phyloP scores from a whole-genome alignment of 2,888 invertebrate genomes.

The Priocnemis perturbator region DNA sequence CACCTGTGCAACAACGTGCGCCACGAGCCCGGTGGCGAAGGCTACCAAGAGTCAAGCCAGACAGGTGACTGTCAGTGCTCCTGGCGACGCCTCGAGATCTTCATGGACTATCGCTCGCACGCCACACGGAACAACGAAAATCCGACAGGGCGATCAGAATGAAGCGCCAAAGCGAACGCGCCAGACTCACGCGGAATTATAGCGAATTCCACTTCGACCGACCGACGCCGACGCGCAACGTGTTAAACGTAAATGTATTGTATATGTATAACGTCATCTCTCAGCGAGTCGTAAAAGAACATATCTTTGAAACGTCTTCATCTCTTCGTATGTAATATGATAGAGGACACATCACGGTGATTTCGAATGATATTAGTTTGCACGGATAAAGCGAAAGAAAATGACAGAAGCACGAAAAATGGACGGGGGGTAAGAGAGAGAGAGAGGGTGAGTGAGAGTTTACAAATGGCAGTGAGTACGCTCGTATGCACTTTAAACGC shows the following conservation, averaged over 20 bases:
- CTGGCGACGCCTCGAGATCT: constrained; percentile 62
- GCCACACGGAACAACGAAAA: constrained; percentile 37
- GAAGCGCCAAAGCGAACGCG: too few species aligned
- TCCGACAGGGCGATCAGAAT: constrained; percentile 11
- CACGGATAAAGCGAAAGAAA: too few species aligned
- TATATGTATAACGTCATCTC: too few species aligned
- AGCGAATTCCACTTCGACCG: too few species aligned
- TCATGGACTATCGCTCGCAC: constrained; percentile 46
- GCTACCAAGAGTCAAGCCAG: constrained; percentile 60
- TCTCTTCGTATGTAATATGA: too few species aligned
- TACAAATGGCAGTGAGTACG: constrained; percentile 1
- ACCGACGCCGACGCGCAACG: too few species aligned
- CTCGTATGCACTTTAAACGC: constrained; percentile 9
- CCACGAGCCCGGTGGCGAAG: constrained; percentile 23
- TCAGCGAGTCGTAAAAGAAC: too few species aligned
- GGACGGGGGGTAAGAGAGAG: background rate
- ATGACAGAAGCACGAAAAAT: background rate
- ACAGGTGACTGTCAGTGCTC: constrained; percentile 73
- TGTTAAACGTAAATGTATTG: too few species aligned
- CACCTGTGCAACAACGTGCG: constrained; percentile 28
- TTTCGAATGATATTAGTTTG: too few species aligned
- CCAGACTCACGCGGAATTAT: too few species aligned
- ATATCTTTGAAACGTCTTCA: too few species aligned
- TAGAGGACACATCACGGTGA: too few species aligned
- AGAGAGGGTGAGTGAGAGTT: background rate